These are phyloP conservation scores for Prunella fulvescens DNA, from an alignment of 2,113 vertebrate species.

Conservation along the genomic window DNA sequence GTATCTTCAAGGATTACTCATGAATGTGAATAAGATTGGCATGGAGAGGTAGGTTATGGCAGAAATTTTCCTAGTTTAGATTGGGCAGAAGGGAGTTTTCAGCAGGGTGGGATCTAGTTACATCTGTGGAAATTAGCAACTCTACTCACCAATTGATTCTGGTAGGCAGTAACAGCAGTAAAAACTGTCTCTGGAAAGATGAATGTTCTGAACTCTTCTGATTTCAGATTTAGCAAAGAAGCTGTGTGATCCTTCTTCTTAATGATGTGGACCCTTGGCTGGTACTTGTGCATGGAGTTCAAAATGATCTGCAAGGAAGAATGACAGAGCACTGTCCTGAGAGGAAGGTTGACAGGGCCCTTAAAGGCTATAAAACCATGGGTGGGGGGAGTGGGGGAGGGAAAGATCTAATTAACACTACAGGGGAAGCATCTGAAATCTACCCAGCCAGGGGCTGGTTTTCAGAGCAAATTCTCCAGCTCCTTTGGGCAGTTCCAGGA, in stretches of 20 bases:
- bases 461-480: neutral
- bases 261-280: slow-evolving; percentile 97
- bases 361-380: neutral
- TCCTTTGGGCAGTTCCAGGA: neutral
- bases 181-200: slow-evolving; percentile 97
- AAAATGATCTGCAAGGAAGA: slow-evolving; percentile 86
- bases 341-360: neutral
- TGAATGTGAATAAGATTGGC: neutral
- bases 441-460: neutral
- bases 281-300: slow-evolving; percentile 99
- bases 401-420: neutral
- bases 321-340: neutral
- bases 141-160: slow-evolving; percentile 94
- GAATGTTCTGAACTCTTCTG: slow-evolving; percentile 96
- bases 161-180: slow-evolving; percentile 96
- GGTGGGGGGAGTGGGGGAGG: fast-evolving
- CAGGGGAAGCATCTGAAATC: neutral
- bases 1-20: neutral
- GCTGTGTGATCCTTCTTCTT: slow-evolving; percentile 99
- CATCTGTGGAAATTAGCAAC: neutral
- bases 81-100: neutral
- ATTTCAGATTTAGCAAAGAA: slow-evolving; percentile 95
- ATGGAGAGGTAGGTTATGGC: neutral
- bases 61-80: neutral
- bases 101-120: neutral